Evolutionary conservation across 1,140 invertebrate species (phyloP).

Genomic region (Drosophila sechellia): DNA sequence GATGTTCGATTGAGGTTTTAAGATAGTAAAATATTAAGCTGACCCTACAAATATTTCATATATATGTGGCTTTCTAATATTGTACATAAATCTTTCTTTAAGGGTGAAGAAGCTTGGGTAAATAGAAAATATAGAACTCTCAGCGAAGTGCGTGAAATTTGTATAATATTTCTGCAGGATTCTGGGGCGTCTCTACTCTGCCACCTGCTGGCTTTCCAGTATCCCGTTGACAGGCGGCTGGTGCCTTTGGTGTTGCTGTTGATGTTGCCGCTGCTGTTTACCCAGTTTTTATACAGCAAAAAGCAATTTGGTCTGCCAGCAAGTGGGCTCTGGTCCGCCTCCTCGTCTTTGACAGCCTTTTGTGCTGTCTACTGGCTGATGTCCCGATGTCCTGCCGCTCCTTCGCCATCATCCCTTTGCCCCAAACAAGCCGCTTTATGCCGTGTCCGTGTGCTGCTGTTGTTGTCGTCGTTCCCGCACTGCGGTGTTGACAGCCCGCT

Average conservation of each 20-base stretch:
- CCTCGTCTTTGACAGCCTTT: slow-evolving; percentile 51
- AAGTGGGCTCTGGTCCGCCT: slow-evolving; percentile 33
- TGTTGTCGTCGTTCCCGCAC: slow-evolving; percentile 32
- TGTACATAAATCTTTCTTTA: no score
- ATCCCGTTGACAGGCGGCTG: slow-evolving; percentile 23
- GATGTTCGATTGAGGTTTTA: no score
- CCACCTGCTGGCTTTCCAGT: slow-evolving; percentile 42
- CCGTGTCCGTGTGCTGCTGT: slow-evolving; percentile 22
- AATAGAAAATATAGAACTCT: no score
- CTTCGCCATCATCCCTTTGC: slow-evolving; percentile 5
- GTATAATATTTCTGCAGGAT: slow-evolving; percentile 5
- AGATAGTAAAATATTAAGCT: no score
- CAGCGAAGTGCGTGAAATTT: neutral
- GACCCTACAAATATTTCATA: no score
- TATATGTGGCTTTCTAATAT: no score
- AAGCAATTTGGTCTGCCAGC: slow-evolving; percentile 71
- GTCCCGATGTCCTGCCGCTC: slow-evolving; percentile 20
- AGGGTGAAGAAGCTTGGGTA: no score
- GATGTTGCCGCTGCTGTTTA: slow-evolving; percentile 12
- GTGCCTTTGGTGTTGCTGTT: slow-evolving; percentile 10
- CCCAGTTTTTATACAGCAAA: slow-evolving; percentile 48
- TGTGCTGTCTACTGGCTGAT: slow-evolving; percentile 35
- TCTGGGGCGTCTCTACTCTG: slow-evolving; percentile 35
- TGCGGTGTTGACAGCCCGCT: slow-evolving; percentile 70
- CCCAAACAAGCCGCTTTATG: slow-evolving; percentile 47